These are phyloP conservation scores for Pao palembangensis DNA, from an alignment of 2,113 vertebrate genomes.

Conservation along the genomic window DNA sequence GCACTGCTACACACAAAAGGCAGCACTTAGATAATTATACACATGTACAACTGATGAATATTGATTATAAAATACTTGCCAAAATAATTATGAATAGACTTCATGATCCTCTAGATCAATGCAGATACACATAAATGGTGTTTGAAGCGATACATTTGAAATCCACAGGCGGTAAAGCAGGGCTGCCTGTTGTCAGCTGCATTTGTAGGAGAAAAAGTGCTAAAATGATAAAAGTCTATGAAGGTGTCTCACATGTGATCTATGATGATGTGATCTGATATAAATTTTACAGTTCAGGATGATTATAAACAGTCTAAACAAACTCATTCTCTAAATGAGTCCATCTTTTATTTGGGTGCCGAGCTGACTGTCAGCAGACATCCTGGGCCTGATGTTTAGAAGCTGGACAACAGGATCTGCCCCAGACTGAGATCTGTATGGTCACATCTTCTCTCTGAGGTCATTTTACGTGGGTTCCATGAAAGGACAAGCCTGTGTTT, in stretches of 20 bases:
- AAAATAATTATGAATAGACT: too few species aligned
- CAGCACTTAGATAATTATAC: too few species aligned
- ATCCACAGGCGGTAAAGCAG: too few species aligned
- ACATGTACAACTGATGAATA: too few species aligned
- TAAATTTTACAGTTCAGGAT: constrained; percentile 26
- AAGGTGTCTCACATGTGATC: constrained; percentile 21
- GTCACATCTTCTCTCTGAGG: constrained; percentile 21
- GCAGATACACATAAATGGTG: too few species aligned
- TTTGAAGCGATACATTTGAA: too few species aligned
- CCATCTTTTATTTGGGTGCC: constrained; percentile 20
- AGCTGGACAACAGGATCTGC: constrained; percentile 51
- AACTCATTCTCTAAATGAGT: constrained; percentile 30
- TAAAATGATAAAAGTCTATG: constrained; percentile 64
- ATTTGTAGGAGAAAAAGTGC: constrained; percentile 60
- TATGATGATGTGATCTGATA: constrained; percentile 37
- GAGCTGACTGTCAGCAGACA: constrained; percentile 27
- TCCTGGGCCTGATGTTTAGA: constrained; percentile 1
- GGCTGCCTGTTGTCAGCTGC: too few species aligned
- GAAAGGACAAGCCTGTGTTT: constrained; percentile 8
- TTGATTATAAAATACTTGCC: too few species aligned
- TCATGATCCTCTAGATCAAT: too few species aligned
- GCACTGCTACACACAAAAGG: too few species aligned
- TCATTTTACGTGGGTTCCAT: constrained; percentile 8
- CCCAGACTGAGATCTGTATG: constrained; percentile 41
- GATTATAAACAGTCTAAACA: constrained; percentile 31